A percentile compares a stretch with the other conserved stretches of the same genome.
These are phyloP conservation scores for Xenus cinereus DNA, from an alignment of 2,113 vertebrate genomes.

Conservation along the genomic window DNA sequence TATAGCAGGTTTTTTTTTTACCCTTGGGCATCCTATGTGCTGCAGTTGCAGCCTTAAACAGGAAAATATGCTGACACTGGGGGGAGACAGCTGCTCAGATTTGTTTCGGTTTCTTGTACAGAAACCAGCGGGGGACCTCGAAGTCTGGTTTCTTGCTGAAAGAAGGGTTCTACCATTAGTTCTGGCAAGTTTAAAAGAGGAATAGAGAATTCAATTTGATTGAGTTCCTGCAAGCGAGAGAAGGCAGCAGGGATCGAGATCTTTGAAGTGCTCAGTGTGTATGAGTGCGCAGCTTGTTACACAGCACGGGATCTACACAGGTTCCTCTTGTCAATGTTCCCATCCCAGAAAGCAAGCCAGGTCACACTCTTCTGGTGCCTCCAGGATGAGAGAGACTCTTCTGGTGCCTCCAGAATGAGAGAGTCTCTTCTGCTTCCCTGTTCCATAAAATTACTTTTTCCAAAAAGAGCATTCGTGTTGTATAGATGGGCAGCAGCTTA, in stretches of 20 bases:
- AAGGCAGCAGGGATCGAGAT: not conserved
- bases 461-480: not conserved
- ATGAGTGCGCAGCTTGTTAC: not conserved
- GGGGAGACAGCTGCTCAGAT: slow-evolving; percentile 53
- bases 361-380: not conserved
- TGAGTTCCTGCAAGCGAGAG: not conserved
- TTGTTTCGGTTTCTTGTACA: not conserved
- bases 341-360: not conserved
- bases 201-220: not conserved
- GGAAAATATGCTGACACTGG: slow-evolving; percentile 19
- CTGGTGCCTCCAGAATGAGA: not conserved
- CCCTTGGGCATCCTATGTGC: not conserved
- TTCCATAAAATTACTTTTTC: not conserved
- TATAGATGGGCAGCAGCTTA: not conserved
- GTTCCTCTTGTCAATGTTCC: not conserved
- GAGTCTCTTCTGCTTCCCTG: not conserved
- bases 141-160: not conserved
- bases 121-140: not conserved
- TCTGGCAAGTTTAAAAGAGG: not conserved
- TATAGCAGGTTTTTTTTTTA: not conserved
- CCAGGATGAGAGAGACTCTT: not conserved
- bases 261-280: not conserved
- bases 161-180: not conserved
- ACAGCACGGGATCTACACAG: not conserved
- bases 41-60: not conserved